Conservation (phyloP, 2,888 invertebrate species). For the Brachycybe producta region DNA sequence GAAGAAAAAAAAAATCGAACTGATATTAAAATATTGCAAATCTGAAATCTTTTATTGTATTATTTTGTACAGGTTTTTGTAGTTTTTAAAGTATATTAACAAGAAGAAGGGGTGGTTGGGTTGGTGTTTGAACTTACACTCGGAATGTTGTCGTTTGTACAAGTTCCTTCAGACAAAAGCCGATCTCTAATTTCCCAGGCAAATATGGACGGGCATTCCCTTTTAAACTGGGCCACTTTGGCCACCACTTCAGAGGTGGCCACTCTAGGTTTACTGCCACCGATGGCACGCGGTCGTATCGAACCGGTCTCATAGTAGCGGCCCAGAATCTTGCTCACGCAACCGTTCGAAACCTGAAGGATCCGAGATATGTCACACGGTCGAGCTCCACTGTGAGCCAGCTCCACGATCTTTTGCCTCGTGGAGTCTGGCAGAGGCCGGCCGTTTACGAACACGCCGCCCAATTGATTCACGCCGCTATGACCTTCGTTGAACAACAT, state of each 20-base stretch:
- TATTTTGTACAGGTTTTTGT: too few species aligned
- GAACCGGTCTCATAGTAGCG: slow-evolving; percentile 83
- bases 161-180: slow-evolving; percentile 80
- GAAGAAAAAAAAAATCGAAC: too few species aligned
- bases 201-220: slow-evolving; percentile 94
- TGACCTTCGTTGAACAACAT: too few species aligned
- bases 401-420: slow-evolving; percentile 43
- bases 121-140: slow-evolving; percentile 79
- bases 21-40: too few species aligned
- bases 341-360: slow-evolving; percentile 45
- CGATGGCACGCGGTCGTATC: slow-evolving; percentile 87
- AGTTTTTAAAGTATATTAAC: too few species aligned
- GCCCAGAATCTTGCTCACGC: slow-evolving; percentile 44
- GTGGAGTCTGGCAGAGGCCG: slow-evolving; percentile 44
- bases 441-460: slow-evolving; percentile 47
- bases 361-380: slow-evolving; percentile 47
- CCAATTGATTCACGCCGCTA: slow-evolving; percentile 46
- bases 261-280: slow-evolving; percentile 88
- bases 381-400: slow-evolving; percentile 44
- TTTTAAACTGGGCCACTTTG: slow-evolving; percentile 87
- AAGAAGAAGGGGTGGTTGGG: too few species aligned
- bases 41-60: too few species aligned
- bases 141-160: slow-evolving; percentile 91
- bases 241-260: slow-evolving; percentile 85
- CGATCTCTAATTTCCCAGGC: slow-evolving; percentile 97